These are phyloP conservation scores for Dione vanillae DNA, from an alignment of 2,888 invertebrate genomes.

Conservation along the genomic window DNA sequence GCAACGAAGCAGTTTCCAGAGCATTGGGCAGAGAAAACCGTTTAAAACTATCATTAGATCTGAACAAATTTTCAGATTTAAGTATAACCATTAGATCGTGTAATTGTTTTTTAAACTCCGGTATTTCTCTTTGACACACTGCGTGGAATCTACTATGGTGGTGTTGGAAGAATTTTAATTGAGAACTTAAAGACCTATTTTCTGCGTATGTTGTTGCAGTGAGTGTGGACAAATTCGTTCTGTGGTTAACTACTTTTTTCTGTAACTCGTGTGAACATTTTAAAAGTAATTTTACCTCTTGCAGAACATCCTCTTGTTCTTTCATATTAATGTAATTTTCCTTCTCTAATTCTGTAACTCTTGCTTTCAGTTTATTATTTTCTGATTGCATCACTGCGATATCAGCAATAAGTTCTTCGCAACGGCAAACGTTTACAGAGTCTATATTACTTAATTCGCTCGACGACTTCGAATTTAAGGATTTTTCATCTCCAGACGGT, in stretches of 20 bases:
- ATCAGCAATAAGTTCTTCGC: conserved; percentile 43
- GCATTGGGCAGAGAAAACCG: conserved; percentile 69
- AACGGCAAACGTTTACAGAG: conserved; percentile 40
- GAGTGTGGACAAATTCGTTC: conserved; percentile 72
- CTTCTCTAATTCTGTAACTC: conserved; percentile 55
- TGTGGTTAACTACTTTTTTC: conserved; percentile 71
- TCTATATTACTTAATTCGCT: conserved; percentile 48
- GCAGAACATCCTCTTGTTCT: conserved; percentile 62
- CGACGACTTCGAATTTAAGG: conserved; percentile 36
- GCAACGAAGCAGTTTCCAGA: conserved; percentile 60
- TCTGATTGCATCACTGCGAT: conserved; percentile 52
- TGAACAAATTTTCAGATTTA: conserved; percentile 56
- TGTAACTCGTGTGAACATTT: conserved; percentile 67
- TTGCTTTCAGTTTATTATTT: conserved; percentile 55
- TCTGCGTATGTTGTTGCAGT: conserved; percentile 77
- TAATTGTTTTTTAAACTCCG: conserved; percentile 69
- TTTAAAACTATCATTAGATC: conserved; percentile 60
- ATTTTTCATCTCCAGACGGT: conserved; percentile 53
- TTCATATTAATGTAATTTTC: conserved; percentile 58
- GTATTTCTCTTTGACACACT: conserved; percentile 74
- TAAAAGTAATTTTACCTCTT: conserved; percentile 65
- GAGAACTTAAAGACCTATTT: conserved; percentile 71
- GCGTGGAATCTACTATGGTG: conserved; percentile 70
- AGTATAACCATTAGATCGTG: conserved; percentile 64
- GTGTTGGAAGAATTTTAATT: conserved; percentile 72